These are phyloP conservation scores for Falcaria lacertinaria DNA, from an alignment of 2,888 invertebrate genomes.

Conservation along the genomic window DNA sequence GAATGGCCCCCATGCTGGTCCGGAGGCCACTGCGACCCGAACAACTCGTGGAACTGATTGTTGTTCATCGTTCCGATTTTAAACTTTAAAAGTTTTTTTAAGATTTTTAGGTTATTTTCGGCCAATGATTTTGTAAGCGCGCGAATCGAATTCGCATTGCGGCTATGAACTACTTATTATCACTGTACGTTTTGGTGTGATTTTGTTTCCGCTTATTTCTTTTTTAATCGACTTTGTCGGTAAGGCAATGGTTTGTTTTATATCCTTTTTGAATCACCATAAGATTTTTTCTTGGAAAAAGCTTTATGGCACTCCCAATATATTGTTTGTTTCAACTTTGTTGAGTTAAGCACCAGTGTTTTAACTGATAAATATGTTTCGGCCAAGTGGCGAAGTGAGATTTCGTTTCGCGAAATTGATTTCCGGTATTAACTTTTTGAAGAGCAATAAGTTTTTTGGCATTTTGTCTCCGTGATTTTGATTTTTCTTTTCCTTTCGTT, in stretches of 20 bases:
- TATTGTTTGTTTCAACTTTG: slow-evolving; percentile 57
- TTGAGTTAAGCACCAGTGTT: slow-evolving; percentile 54
- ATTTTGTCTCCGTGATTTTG: slow-evolving; percentile 72
- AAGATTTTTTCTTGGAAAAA: slow-evolving; percentile 54
- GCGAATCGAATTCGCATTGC: slow-evolving; percentile 72
- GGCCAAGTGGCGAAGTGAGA: slow-evolving; percentile 63
- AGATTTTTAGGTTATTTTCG: slow-evolving; percentile 52
- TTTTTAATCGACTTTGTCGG: slow-evolving; percentile 67
- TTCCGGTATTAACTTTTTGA: slow-evolving; percentile 74
- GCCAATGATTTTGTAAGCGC: slow-evolving; percentile 42
- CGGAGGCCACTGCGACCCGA: slow-evolving; percentile 76
- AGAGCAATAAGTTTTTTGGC: slow-evolving; percentile 72
- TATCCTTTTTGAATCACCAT: slow-evolving; percentile 41
- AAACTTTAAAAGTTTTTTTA: slow-evolving; percentile 26
- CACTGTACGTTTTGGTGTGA: slow-evolving; percentile 44
- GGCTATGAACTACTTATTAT: slow-evolving; percentile 53
- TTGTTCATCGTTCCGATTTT: slow-evolving; percentile 59
- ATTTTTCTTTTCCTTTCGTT: slow-evolving; percentile 49
- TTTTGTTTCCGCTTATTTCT: slow-evolving; percentile 29
- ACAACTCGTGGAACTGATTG: slow-evolving; percentile 71
- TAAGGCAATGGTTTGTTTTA: slow-evolving; percentile 60
- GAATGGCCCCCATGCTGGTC: slow-evolving; percentile 72
- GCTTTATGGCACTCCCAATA: slow-evolving; percentile 59
- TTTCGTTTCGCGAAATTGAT: slow-evolving; percentile 73
- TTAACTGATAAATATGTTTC: slow-evolving; percentile 73